phyloP scores from a whole-genome alignment of 2,113 vertebrate species.

The Motacilla alba region DNA sequence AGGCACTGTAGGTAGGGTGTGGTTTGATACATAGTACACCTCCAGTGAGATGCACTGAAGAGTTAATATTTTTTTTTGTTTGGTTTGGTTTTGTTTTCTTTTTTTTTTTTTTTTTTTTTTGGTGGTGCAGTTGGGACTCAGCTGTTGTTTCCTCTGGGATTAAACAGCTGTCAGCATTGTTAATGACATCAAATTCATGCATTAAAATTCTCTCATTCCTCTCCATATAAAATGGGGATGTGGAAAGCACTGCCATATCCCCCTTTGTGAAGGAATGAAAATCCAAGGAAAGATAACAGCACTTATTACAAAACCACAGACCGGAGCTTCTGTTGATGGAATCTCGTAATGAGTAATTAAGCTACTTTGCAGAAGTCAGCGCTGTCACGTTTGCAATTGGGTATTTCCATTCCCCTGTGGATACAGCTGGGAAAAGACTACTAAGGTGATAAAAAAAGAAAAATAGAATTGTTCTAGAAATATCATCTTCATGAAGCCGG shows the following conservation, averaged over 20 bases:
- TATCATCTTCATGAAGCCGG: constrained; percentile 20
- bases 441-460: constrained; percentile 68
- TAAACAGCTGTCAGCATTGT: constrained; percentile 88
- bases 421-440: constrained; percentile 69
- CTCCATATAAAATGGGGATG: constrained; percentile 74
- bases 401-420: constrained; percentile 61
- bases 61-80: not conserved
- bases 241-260: constrained; percentile 65
- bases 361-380: constrained; percentile 72
- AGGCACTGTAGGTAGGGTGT: not conserved
- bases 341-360: constrained; percentile 82
- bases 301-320: constrained; percentile 78
- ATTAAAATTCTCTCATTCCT: constrained; percentile 74
- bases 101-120: not conserved
- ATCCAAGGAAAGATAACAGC: constrained; percentile 76
- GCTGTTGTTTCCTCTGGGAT: constrained; percentile 89
- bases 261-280: constrained; percentile 79
- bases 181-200: constrained; percentile 87
- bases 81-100: not conserved
- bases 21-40: not conserved
- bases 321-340: constrained; percentile 76
- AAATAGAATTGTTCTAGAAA: constrained; percentile 60
- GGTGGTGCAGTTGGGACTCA: constrained; percentile 74
- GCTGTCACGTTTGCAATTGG: constrained; percentile 68
- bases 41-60: constrained; percentile 21